Conservation (phyloP, 1,140 invertebrate genomes). For the Ladona fulva region DNA sequence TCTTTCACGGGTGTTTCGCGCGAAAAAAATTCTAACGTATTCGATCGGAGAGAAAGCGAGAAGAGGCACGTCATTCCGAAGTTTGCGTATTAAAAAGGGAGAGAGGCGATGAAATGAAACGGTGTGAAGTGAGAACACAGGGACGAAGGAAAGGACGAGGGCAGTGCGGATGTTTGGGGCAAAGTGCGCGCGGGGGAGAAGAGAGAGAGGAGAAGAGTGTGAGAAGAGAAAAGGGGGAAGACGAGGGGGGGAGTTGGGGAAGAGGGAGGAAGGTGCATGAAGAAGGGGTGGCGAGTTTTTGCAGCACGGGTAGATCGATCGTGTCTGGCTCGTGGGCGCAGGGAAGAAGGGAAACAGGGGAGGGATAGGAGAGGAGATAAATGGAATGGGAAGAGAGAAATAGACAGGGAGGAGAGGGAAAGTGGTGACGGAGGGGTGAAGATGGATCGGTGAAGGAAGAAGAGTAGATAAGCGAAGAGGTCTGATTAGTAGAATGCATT, state of each 20-base stretch:
- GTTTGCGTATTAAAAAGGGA: background rate
- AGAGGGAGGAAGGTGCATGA: background rate
- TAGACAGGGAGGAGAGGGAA: background rate
- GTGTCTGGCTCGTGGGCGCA: background rate
- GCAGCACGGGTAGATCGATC: background rate
- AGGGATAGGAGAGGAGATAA: background rate
- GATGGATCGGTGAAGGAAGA: no score
- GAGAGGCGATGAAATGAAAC: background rate
- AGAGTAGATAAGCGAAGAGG: no score
- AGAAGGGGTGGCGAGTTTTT: background rate
- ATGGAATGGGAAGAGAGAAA: background rate
- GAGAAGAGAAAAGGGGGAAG: slow-evolving; percentile 22
- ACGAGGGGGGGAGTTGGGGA: slow-evolving; percentile 15
- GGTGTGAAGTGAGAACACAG: no score
- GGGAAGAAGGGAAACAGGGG: background rate
- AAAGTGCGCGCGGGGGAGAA: slow-evolving; percentile 22
- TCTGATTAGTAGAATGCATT: no score
- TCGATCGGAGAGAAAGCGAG: no score
- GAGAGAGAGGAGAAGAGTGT: slow-evolving; percentile 21
- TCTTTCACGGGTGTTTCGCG: no score
- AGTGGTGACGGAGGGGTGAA: background rate
- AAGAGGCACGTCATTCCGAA: no score
- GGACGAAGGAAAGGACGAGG: background rate
- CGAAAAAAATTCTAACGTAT: no score
- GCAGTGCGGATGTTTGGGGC: slow-evolving; percentile 13